Evolutionary conservation across 1,140 invertebrate species (phyloP).

Genomic region (Cylas formicarius): DNA sequence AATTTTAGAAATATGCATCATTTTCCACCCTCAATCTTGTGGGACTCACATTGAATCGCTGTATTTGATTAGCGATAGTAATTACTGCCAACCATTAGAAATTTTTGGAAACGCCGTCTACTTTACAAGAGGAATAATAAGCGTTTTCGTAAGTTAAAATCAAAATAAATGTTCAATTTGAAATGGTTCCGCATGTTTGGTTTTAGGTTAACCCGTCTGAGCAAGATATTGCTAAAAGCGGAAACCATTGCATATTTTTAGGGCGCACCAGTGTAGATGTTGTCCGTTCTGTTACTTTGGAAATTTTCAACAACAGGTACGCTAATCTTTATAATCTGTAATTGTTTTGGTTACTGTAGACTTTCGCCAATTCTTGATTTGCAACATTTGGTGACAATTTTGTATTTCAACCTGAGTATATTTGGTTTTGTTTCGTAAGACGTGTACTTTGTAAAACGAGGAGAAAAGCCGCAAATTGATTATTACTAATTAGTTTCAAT

Average conservation of each 20-base stretch:
- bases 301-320: constrained; percentile 19
- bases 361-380: constrained; percentile 11
- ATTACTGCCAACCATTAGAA: constrained; percentile 26
- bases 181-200: constrained; percentile 1
- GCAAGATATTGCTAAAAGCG: constrained; percentile 5
- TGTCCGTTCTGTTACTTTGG: constrained; percentile 3
- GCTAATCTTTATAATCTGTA: constrained; percentile 2
- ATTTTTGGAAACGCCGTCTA: constrained; percentile 26
- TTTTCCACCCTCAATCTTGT: constrained; percentile 21
- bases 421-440: too few relatives aligned
- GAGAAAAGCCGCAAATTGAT: too few relatives aligned
- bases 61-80: constrained; percentile 27
- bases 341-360: constrained; percentile 9
- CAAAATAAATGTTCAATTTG: not conserved
- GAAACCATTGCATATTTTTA: constrained; percentile 18
- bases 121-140: constrained; percentile 22
- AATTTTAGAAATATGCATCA: constrained; percentile 24
- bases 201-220: constrained; percentile 12
- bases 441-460: too few relatives aligned
- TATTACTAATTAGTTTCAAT: too few relatives aligned
- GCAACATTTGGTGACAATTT: too few relatives aligned
- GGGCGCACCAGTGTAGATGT: constrained; percentile 3
- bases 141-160: constrained; percentile 14
- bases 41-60: constrained; percentile 24
- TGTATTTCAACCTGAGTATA: too few relatives aligned